phyloP scores from a whole-genome alignment of 2,797 vertebrate species.

The Distichodus sexfasciatus region DNA sequence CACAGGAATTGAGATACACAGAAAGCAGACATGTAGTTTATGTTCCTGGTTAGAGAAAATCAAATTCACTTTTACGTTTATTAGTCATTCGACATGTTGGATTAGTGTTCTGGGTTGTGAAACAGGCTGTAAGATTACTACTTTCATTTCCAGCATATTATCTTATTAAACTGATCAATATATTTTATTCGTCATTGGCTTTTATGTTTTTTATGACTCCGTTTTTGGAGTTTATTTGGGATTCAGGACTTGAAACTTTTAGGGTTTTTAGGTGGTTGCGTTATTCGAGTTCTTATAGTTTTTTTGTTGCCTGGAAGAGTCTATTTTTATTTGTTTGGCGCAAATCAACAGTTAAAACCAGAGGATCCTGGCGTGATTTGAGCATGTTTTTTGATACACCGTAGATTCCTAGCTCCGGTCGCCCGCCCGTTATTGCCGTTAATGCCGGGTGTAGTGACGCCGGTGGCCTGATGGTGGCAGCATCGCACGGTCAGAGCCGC shows the following conservation, averaged over 20 bases:
- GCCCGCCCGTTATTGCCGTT: too few relatives aligned
- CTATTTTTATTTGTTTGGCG: background rate
- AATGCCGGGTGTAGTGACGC: conserved; percentile 1
- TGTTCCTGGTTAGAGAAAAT: too few relatives aligned
- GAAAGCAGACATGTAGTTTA: background rate
- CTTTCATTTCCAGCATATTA: background rate
- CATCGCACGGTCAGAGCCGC: conserved; percentile 37
- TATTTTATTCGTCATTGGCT: background rate
- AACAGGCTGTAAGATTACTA: background rate
- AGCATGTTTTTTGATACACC: background rate
- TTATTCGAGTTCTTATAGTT: too few relatives aligned
- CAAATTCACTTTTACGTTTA: background rate
- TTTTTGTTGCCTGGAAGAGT: background rate
- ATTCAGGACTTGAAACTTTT: background rate
- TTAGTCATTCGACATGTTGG: background rate
- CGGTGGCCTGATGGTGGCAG: conserved; percentile 56
- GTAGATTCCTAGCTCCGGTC: too few relatives aligned
- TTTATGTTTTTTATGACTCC: background rate
- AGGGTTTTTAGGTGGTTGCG: too few relatives aligned
- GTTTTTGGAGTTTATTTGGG: background rate
- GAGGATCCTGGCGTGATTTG: too few relatives aligned
- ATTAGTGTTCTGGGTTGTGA: background rate
- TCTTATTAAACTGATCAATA: too few relatives aligned
- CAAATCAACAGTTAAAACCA: background rate
- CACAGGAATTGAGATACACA: too few relatives aligned